Percentiles rank a stretch among this genome's conserved stretches.
Evolutionary conservation across 2,888 invertebrate species (phyloP).

Genomic region (Mythimna pallens): DNA sequence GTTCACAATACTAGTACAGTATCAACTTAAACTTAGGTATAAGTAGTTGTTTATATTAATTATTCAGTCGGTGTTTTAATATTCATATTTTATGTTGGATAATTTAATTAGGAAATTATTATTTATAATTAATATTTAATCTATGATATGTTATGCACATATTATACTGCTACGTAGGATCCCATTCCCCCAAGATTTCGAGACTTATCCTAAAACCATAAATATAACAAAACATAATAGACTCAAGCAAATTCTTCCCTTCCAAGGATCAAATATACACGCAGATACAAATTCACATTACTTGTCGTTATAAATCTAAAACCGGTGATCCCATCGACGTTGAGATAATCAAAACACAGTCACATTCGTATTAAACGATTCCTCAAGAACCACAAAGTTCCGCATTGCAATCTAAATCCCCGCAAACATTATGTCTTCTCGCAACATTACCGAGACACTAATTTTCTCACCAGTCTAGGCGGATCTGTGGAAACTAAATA

Average conservation of each 20-base stretch:
- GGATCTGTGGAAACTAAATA: slow-evolving; percentile 33
- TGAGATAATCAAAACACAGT: slow-evolving; percentile 2
- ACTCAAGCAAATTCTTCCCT: not conserved
- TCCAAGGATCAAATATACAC: not conserved
- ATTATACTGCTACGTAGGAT: not conserved
- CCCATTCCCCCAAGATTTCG: too few relatives aligned
- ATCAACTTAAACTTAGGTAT: too few relatives aligned
- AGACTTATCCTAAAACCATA: not conserved
- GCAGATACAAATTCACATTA: not conserved
- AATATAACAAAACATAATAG: not conserved
- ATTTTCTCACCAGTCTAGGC: slow-evolving; percentile 40
- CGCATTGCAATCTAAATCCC: slow-evolving; percentile 34
- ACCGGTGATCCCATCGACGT: not conserved
- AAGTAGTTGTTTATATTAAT: not conserved
- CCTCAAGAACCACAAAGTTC: slow-evolving; percentile 26
- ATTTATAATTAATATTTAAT: too few relatives aligned
- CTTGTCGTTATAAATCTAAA: not conserved
- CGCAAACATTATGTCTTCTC: slow-evolving; percentile 23
- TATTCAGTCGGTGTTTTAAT: not conserved
- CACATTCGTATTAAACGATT: slow-evolving; percentile 11
- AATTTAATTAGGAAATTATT: not conserved
- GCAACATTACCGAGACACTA: slow-evolving; percentile 11
- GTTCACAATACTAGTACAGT: not conserved
- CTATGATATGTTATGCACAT: too few relatives aligned
- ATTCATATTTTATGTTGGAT: not conserved